Conservation (phyloP, 2,888 invertebrate genomes). For the Pasiphila rectangulata region DNA sequence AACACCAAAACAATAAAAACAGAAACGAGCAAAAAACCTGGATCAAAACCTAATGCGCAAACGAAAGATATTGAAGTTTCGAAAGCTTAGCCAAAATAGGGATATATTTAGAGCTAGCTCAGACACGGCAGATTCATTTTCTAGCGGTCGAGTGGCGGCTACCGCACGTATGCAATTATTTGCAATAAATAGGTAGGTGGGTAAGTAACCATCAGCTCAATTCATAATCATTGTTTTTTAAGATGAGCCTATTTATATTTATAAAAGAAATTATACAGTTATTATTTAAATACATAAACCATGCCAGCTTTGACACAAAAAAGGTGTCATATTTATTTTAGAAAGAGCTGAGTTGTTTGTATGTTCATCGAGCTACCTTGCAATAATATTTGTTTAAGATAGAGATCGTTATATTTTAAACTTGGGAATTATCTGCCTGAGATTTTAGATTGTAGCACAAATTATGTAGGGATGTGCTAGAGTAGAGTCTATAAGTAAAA, state of each 20-base stretch:
- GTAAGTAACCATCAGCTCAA: too few relatives aligned
- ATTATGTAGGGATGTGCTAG: not conserved
- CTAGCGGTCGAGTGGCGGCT: too few relatives aligned
- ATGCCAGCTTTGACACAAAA: not conserved
- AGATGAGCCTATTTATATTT: too few relatives aligned
- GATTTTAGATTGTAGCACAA: not conserved
- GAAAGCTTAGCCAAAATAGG: constrained; percentile 54
- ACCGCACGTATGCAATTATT: too few relatives aligned
- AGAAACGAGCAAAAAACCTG: constrained; percentile 33
- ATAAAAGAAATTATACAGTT: too few relatives aligned
- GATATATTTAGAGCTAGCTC: too few relatives aligned
- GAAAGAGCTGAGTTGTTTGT: not conserved
- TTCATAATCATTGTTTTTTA: too few relatives aligned
- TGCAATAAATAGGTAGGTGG: too few relatives aligned
- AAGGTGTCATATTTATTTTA: not conserved
- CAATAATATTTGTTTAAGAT: not conserved
- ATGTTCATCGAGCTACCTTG: not conserved
- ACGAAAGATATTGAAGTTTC: constrained; percentile 39
- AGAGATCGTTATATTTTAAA: too few relatives aligned
- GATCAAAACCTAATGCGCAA: constrained; percentile 39
- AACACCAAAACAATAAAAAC: constrained; percentile 28
- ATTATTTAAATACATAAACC: too few relatives aligned
- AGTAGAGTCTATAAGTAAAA: not conserved
- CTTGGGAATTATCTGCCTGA: too few relatives aligned
- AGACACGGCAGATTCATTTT: too few relatives aligned